Evolutionary conservation across 2,888 invertebrate species (phyloP).

Genomic region (Hypomecis atomaria): DNA sequence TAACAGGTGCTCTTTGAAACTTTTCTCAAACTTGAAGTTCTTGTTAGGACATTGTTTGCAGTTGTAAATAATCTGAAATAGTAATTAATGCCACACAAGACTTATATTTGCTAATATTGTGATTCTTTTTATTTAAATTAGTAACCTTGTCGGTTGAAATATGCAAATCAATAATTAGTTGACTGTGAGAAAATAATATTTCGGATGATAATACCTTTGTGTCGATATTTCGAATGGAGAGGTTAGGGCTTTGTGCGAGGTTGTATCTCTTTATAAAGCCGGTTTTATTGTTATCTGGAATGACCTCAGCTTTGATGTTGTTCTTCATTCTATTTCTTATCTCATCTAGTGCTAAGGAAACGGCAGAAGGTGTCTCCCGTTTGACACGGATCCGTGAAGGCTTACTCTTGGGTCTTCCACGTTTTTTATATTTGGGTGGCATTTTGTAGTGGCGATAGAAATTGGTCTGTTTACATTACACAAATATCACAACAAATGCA

Average conservation of each 20-base stretch:
- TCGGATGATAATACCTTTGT: not conserved
- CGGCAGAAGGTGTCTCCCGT: not conserved
- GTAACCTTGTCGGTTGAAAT: not conserved
- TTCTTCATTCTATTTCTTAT: conserved; percentile 32
- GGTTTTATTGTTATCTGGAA: not conserved
- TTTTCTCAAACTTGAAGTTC: conserved; percentile 88
- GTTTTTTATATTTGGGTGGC: conserved; percentile 68
- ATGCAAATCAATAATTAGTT: not conserved
- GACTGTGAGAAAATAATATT: not conserved
- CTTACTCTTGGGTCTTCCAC: conserved; percentile 58
- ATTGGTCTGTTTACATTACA: conserved; percentile 43
- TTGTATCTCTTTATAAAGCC: conserved; percentile 6
- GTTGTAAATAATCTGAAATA: conserved; percentile 44
- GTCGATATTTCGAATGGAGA: conserved; percentile 19
- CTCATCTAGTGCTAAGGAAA: not conserved
- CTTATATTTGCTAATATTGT: no score
- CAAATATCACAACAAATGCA: conserved; percentile 44
- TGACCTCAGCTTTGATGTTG: conserved; percentile 21
- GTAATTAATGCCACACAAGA: not conserved
- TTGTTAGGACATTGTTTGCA: conserved; percentile 87
- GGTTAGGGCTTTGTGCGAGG: conserved; percentile 30
- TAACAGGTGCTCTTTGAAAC: conserved; percentile 86
- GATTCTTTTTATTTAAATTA: no score
- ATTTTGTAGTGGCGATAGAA: conserved; percentile 47
- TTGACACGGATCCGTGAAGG: conserved; percentile 18